phyloP scores from a whole-genome alignment of 2,797 vertebrate species.

The Sebastes miniatus region DNA sequence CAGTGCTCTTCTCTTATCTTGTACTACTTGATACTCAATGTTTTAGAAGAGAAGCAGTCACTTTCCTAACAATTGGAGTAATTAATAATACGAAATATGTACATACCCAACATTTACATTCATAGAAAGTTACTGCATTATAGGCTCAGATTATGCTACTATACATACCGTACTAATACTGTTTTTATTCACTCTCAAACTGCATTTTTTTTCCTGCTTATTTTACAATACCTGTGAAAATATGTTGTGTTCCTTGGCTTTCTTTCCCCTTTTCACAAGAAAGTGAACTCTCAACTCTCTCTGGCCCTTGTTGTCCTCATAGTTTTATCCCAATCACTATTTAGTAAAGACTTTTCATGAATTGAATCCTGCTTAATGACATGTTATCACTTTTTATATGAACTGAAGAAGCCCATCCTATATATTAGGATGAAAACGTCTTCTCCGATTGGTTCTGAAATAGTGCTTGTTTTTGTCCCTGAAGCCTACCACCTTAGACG shows the following conservation, averaged over 20 bases:
- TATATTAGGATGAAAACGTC: slow-evolving; percentile 22
- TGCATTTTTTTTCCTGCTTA: background rate
- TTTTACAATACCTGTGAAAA: slow-evolving; percentile 1
- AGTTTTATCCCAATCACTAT: background rate
- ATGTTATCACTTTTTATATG: slow-evolving; percentile 9
- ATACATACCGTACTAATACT: slow-evolving; percentile 27
- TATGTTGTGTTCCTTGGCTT: slow-evolving; percentile 1
- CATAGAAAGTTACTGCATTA: background rate
- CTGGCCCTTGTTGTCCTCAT: background rate
- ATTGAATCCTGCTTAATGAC: background rate
- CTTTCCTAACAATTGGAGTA: background rate
- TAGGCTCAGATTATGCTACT: slow-evolving; percentile 1
- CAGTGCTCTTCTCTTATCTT: background rate
- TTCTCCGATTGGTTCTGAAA: slow-evolving; percentile 76
- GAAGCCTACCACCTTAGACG: slow-evolving; percentile 96
- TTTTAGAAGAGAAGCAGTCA: background rate
- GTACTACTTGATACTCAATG: background rate
- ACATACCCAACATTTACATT: slow-evolving; percentile 61
- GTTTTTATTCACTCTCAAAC: background rate
- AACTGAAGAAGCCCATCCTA: background rate
- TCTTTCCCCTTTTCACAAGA: background rate
- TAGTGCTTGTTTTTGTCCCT: slow-evolving; percentile 77
- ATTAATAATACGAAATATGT: background rate
- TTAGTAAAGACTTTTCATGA: background rate
- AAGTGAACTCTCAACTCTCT: background rate